Base-by-base conservation (phyloP, 2,797 vertebrate species). In the Thalassophryne amazonica region DNA sequence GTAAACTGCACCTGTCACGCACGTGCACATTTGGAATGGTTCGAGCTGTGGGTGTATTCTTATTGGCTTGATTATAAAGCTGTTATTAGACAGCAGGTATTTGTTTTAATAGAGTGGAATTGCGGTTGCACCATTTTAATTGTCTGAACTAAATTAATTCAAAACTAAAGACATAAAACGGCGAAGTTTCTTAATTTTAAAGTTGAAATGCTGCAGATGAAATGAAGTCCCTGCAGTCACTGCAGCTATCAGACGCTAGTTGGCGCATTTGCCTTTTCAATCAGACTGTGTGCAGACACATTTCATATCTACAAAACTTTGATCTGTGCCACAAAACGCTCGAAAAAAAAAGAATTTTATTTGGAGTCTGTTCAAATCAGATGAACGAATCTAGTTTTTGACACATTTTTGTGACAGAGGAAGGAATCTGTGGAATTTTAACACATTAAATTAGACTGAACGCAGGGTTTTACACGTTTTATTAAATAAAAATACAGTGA, bases 231-330 rank as follows among this genome's bases (percentile, higher is more conserved):
- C 81, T 57, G 50, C 60, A 14, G 3, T 22, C 24, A 18, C 31
- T 2, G 21, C 38, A 18, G 34, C 60, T 66, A 60, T 76, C 58
- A 48, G 81, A 82, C 91, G 72, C 91, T 92, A 92, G 91, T 91
- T 82, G 89, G 90, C 91, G 91, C 86, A 66, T 92, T 87, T 91
- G 88, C 61, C 87, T 88, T 90, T 88, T 85, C 59, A 86, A 90
- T 87, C 49, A 17, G 29, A 17, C 36, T 10, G 52, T 20, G 32
- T 11, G 63, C 66, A 53, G 59, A 67, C 70, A 74, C 62, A 16
- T 60, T 67, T 85, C 69, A 69, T 65, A 55, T 71, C 49, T 58
- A 55, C 65, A 51, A 55, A 60, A 49, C 54, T 58, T 73, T 38
- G 18, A 61, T 76, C 23, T 70, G 39, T 4, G 33, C 36, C 22